Percentiles rank a stretch among this genome's conserved stretches.
Conservation (phyloP, 1,140 invertebrate genomes). For the Theocolax elegans region DNA sequence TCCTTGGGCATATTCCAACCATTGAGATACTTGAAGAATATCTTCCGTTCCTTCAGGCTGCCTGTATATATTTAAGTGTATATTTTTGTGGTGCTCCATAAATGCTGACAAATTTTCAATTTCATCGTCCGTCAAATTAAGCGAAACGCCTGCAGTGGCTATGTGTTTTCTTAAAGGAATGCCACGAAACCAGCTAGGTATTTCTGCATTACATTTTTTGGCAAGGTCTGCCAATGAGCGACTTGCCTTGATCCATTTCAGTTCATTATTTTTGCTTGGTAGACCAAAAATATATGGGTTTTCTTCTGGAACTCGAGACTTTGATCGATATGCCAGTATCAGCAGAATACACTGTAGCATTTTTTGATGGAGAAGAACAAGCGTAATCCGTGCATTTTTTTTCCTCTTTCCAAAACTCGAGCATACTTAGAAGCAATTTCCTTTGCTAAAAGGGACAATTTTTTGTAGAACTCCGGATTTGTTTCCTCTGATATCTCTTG, state of each 20-base stretch:
- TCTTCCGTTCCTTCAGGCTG: neutral
- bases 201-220: neutral
- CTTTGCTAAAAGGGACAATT: neutral
- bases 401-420: neutral
- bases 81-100: neutral
- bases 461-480: neutral
- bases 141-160: neutral
- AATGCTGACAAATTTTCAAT: neutral
- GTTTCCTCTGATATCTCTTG: neutral
- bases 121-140: neutral
- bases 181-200: neutral
- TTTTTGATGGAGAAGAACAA: neutral
- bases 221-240: neutral
- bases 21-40: neutral
- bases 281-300: neutral
- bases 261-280: neutral
- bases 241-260: neutral
- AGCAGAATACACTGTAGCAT: neutral
- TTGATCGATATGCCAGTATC: neutral
- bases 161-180: neutral
- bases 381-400: neutral
- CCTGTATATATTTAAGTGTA: neutral
- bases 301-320: neutral
- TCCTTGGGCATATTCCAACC: no score
- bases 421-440: neutral